Evolutionary conservation across 2,888 invertebrate genomes (phyloP).

Genomic region (Drosophila suboccidentalis): DNA sequence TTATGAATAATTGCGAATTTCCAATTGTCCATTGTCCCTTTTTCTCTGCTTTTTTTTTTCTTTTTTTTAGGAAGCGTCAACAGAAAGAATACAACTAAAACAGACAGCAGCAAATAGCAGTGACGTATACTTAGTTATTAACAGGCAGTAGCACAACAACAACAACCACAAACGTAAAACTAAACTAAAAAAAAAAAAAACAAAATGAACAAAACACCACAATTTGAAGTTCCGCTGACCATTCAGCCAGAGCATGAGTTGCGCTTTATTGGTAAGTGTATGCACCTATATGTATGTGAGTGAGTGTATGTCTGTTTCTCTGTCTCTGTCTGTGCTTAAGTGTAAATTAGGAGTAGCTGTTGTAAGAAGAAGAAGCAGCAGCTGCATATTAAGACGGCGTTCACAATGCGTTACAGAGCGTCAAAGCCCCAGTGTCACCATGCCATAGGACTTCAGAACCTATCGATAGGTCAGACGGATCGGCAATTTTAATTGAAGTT

Average conservation of each 20-base stretch:
- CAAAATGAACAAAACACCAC: slow-evolving; percentile 73
- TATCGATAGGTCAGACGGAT: no score
- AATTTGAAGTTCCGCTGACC: slow-evolving; percentile 90
- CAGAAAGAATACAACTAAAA: slow-evolving; percentile 4
- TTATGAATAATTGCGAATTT: slow-evolving; percentile 27
- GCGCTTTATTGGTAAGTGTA: slow-evolving; percentile 94
- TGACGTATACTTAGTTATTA: slow-evolving; percentile 27
- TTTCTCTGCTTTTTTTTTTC: not conserved
- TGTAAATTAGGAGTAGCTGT: slow-evolving; percentile 25
- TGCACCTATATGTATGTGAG: slow-evolving; percentile 2
- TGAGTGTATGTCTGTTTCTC: slow-evolving; percentile 3
- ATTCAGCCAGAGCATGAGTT: slow-evolving; percentile 96
- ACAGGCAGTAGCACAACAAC: slow-evolving; percentile 24
- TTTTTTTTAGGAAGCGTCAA: slow-evolving; percentile 27
- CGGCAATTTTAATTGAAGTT: no score
- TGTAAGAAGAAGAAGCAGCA: slow-evolving; percentile 11
- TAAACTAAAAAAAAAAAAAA: not conserved
- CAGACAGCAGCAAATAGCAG: slow-evolving; percentile 7
- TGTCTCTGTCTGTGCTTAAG: slow-evolving; percentile 3
- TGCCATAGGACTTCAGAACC: no score
- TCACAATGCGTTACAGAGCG: not conserved
- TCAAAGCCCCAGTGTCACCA: no score
- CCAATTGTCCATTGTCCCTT: slow-evolving; percentile 16
- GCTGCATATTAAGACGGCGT: slow-evolving; percentile 3
- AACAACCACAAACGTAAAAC: slow-evolving; percentile 7